Base-by-base conservation (phyloP, 92 coral and sea anemone species). In the Scolanthus callimorphus region DNA sequence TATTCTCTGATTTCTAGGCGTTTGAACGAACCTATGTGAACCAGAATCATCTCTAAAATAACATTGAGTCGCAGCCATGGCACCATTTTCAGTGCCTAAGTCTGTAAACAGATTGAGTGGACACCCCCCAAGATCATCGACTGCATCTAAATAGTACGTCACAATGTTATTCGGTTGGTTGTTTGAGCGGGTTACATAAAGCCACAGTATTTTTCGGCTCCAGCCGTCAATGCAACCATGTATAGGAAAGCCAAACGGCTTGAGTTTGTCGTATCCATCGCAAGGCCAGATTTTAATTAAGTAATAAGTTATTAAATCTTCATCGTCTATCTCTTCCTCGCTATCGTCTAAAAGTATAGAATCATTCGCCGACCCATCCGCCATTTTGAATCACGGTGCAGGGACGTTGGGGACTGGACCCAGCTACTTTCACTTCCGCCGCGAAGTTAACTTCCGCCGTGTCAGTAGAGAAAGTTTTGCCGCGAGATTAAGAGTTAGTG, bases 1-100 rank as follows among this genome's bases (percentile, higher is more conserved):
- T 9, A 82, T 78, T 31, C 71, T 50, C 51, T 78, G 80, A 25
- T 76, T 71, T 53, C 34, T 51, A 27, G 73, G 69, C 3, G 82
- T 67, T 50, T 77, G 67, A 25, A 64, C 80, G 27, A 49, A 72
- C 38, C 59, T 59, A 60, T 79, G 80, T 51, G 74, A 62, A 61
- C 65, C 47, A 1, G 66, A 31, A 59, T 79, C 86, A 65, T 72
- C 70, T 49, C 80, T 79, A 60, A 63, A 71, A 62, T 30, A 79
- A 31, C 74, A 75, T 13, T 73, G 80, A 50, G 53, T 72, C 39
- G 74, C 80, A 45, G 80, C 85, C 57, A 79, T 71, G 13, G 63
- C 63, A 22, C 85, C 85, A 79, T 79, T 79, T 59, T 79, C 85
- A 27, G 80, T 79, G 34, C 80, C 85, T 50, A 67, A 57, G 63